Percentiles rank a stretch among this genome's conserved stretches.
These are phyloP conservation scores for Drosophila kikkawai DNA, from an alignment of 1,140 invertebrate genomes.

Conservation along the genomic window DNA sequence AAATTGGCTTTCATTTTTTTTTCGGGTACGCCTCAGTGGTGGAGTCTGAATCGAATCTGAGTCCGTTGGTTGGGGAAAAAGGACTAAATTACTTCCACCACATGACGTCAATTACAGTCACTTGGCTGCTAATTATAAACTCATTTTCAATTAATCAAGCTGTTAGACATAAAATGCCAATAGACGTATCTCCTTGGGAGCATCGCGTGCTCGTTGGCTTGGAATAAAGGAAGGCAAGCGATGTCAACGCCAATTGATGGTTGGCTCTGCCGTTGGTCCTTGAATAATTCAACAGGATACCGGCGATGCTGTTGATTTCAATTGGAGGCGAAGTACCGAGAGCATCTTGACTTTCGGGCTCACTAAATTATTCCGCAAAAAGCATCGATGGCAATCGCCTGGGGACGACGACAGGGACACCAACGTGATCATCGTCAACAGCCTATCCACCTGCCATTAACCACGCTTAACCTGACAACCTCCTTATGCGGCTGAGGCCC, in stretches of 20 bases:
- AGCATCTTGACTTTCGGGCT: constrained; percentile 44
- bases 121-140: constrained; percentile 72
- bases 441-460: constrained; percentile 80
- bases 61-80: not conserved
- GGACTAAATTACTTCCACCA: constrained; percentile 29
- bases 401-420: constrained; percentile 51
- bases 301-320: constrained; percentile 58
- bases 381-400: constrained; percentile 53
- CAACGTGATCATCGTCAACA: constrained; percentile 65
- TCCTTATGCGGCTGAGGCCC: constrained; percentile 27
- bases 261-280: constrained; percentile 23
- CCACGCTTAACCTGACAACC: constrained; percentile 48
- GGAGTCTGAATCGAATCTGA: constrained; percentile 25
- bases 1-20: constrained; percentile 34
- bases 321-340: constrained; percentile 60
- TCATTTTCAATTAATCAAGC: constrained; percentile 80
- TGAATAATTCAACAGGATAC: constrained; percentile 74
- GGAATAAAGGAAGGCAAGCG: not conserved
- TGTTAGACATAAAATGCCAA: constrained; percentile 37
- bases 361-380: constrained; percentile 76
- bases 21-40: constrained; percentile 35
- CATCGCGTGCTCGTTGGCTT: constrained; percentile 40
- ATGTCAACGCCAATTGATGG: constrained; percentile 81
- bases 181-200: constrained; percentile 31
- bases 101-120: constrained; percentile 53